Evolutionary conservation across 1,140 invertebrate species (phyloP).

Genomic region (Elysia chlorotica): DNA sequence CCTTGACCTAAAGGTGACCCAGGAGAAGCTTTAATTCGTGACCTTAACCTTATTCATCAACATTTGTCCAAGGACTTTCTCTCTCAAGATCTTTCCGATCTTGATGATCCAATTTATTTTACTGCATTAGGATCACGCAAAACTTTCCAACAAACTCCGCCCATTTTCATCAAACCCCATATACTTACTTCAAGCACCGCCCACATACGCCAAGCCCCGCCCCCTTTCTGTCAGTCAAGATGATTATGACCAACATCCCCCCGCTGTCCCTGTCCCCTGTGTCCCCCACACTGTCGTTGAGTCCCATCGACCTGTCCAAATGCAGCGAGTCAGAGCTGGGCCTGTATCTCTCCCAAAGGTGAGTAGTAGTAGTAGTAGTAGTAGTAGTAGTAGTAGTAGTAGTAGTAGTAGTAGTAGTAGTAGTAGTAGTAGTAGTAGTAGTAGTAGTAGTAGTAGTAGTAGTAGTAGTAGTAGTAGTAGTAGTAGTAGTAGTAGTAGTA

Average conservation of each 20-base stretch:
- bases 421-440: neutral
- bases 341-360: constrained; percentile 31
- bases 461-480: neutral
- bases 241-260: constrained; percentile 11
- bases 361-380: neutral
- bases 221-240: too few relatives aligned
- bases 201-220: too few relatives aligned
- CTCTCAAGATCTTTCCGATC: too few relatives aligned
- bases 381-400: neutral
- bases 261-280: constrained; percentile 1
- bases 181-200: too few relatives aligned
- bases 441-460: neutral
- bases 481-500: neutral
- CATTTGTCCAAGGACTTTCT: too few relatives aligned
- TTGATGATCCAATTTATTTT: too few relatives aligned
- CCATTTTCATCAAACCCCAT: too few relatives aligned
- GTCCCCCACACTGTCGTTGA: constrained; percentile 11
- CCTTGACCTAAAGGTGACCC: too few relatives aligned
- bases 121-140: too few relatives aligned
- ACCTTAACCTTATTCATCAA: too few relatives aligned
- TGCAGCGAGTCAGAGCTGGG: constrained; percentile 29
- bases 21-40: too few relatives aligned
- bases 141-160: too few relatives aligned
- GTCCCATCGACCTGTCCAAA: constrained; percentile 25
- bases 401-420: neutral